Base-by-base conservation (phyloP, 2,797 vertebrate species). In the Liasis olivaceus region DNA sequence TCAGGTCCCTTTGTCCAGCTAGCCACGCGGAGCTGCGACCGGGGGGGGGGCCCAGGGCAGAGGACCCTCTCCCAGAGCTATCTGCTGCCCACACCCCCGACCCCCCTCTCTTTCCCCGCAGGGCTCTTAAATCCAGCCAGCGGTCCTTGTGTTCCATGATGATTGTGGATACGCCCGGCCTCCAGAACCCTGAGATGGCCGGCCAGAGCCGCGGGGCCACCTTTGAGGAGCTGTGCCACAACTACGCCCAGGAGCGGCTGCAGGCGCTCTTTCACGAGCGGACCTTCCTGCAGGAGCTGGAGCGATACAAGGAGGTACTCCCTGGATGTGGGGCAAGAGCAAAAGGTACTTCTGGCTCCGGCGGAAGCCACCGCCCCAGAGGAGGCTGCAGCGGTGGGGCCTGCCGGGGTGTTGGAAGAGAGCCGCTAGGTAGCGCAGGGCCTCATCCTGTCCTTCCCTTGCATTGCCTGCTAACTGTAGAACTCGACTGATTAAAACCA, bases 221-320 rank as follows among this genome's bases (percentile, higher is more conserved):
- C 9, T 99, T 99, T 0, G 99, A 99, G 96, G 99, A 99, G 95
- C 98, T 99, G 60, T 99, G 99, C 96, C 99, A 99, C 96, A 99
- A 99, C 98, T 99, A 99, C 0, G 97, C 99, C 77, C 99, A 99
- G 97, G 99, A 99, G 96, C 98, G 99, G 84, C 98, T 99, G 95
- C 99, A 99, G 97, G 98, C 97, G 0, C 98, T 99, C 26, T 99
- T 99, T 97, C 99, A 99, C 0, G 98, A 99, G 90, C 98, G 98
- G 90, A 99, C 99, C 36, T 99, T 99, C 1, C 97, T 98, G 51
- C 98, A 98, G 58, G 99, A 99, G 97, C 96, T 99, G 96, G 99
- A 99, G 87, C 96, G 98, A 94, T 99, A 99, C 98, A 99, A 99
- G 96, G 99, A 99, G 99, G 99, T 99, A 98, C 0, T 54, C 9